Evolutionary conservation across 2,113 vertebrate species (phyloP).

Genomic region (Pseudois nayaur): DNA sequence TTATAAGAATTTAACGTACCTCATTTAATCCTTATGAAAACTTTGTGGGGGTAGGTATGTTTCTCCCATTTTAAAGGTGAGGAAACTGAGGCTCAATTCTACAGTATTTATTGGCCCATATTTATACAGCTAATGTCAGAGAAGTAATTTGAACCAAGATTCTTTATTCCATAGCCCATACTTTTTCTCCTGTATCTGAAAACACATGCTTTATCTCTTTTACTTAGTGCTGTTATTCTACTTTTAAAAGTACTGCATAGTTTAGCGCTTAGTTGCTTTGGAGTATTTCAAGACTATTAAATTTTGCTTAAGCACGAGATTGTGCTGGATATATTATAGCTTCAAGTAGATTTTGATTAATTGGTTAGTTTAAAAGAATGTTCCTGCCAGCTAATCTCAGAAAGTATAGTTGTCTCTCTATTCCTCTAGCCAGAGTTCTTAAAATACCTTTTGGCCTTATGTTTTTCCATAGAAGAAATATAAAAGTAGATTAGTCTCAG

Average conservation of each 20-base stretch:
- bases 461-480: conserved; percentile 13
- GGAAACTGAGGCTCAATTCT: conserved; percentile 53
- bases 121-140: neutral
- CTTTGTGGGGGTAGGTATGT: neutral
- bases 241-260: neutral
- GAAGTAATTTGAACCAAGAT: neutral
- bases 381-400: conserved; percentile 8
- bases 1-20: neutral
- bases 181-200: conserved; percentile 1
- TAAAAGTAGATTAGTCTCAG: conserved; percentile 15
- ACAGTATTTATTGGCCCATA: neutral
- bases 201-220: conserved; percentile 5
- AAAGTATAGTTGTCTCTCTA: neutral
- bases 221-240: neutral
- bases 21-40: conserved; percentile 37
- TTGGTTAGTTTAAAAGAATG: conserved; percentile 11
- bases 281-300: conserved; percentile 7
- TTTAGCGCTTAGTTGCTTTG: neutral
- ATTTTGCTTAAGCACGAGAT: conserved; percentile 42
- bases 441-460: conserved; percentile 15
- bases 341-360: conserved; percentile 28
- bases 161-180: neutral
- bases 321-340: conserved; percentile 14
- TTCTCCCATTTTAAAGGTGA: conserved; percentile 63
- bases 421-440: neutral